phyloP scores from a whole-genome alignment of 1,140 invertebrate species.

The Lineus longissimus region DNA sequence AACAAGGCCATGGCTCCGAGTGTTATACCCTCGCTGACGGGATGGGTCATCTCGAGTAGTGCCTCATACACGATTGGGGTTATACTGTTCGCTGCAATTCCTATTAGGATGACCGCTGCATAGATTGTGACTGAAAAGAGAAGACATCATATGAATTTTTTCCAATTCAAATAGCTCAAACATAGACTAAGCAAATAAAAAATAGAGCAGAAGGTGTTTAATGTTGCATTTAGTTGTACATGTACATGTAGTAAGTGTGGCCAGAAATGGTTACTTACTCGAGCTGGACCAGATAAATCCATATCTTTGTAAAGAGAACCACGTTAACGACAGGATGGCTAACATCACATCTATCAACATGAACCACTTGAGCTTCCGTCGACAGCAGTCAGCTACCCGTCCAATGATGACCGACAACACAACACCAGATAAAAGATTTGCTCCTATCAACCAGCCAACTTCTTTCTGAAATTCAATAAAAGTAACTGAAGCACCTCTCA shows the following conservation, averaged over 20 bases:
- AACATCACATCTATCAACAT: not conserved
- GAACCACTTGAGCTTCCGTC: not conserved
- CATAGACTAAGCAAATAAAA: too few species aligned
- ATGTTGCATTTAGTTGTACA: too few species aligned
- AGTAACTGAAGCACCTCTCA: not conserved
- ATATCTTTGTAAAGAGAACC: not conserved
- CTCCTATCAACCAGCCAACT: not conserved
- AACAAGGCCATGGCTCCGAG: not conserved
- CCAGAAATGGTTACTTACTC: not conserved
- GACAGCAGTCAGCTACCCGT: not conserved
- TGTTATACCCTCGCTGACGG: not conserved
- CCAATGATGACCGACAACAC: not conserved
- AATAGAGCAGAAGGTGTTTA: too few species aligned
- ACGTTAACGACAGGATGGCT: not conserved
- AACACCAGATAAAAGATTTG: not conserved
- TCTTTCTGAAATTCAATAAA: not conserved
- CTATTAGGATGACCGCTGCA: not conserved
- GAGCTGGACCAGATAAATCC: not conserved
- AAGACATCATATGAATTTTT: not conserved
- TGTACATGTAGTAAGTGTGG: too few species aligned
- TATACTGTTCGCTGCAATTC: not conserved
- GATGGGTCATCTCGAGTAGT: not conserved
- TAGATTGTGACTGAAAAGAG: conserved; percentile 2
- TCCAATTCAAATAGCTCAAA: not conserved
- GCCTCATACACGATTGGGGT: not conserved